Evolutionary conservation across 2,888 invertebrate genomes (phyloP), one percentile per base, ranked within the genome.

Genomic region (Epinotia brunnichana): DNA sequence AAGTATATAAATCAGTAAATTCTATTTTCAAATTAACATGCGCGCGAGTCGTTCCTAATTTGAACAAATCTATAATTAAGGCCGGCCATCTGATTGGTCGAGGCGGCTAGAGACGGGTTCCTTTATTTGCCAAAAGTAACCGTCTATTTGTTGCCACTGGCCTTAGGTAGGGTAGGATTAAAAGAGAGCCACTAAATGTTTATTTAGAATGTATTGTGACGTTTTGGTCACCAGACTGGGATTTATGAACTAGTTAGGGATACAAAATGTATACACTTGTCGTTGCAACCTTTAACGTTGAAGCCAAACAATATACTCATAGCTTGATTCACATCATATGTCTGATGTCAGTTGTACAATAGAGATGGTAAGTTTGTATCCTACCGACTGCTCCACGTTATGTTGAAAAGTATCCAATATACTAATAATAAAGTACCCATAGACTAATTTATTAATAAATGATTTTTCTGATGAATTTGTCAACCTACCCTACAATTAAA

Each of bases 41-140:
- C 81, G 85, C 81, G 82, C 84, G 83, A 85, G 85, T 85, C 87
- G 88, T 83, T 87, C 90, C 92, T 92, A 91, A 91, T 92, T 92
- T 83, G 88, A 90, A 88, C 85, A 83, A 83, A 84, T 84, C 88
- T 92, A 92, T 92, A 91, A 91, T 91, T 92, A 92, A 85, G 83
- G 80, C 80, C 81, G 80, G 78, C 75, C 77, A 84, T 78, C 84
- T 85, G 90, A 91, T 91, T 91, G 91, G 91, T 82, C 79, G 79
- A 78, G 78, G 78, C 81, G 77, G 79, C 83, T 63, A 44, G 77
- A 83, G 84, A 77, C 68, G 54, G 83, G 83, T 84, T 86, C 82
- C 84, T 85, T 85, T 82, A 82, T 85, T 86, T 85, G 83, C 80
- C 78, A 78, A 79, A 76, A 75, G 74, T 73, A 79, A 79, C 81